phyloP scores from a whole-genome alignment of 1,140 invertebrate species.

The Ladona fulva region DNA sequence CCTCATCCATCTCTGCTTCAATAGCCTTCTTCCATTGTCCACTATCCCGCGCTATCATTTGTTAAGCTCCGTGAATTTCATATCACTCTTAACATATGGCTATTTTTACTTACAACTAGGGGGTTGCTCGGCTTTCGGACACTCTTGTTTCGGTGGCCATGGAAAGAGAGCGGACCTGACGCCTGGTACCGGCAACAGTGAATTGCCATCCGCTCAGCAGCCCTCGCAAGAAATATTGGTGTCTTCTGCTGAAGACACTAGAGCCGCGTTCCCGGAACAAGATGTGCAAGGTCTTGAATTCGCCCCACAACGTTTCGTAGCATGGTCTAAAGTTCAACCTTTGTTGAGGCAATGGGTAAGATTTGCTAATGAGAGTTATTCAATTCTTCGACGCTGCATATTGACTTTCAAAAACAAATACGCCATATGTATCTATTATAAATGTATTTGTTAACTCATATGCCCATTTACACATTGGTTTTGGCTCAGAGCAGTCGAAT shows the following conservation, averaged over 20 bases:
- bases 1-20: too few species aligned
- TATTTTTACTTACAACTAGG: slow-evolving; percentile 33
- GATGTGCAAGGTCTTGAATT: slow-evolving; percentile 36
- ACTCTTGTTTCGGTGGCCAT: slow-evolving; percentile 55
- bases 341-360: slow-evolving; percentile 35
- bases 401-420: too few species aligned
- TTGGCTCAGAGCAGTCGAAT: too few species aligned
- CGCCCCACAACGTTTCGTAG: slow-evolving; percentile 35
- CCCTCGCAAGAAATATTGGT: slow-evolving; percentile 18
- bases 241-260: slow-evolving; percentile 30
- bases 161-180: slow-evolving; percentile 47
- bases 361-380: neutral
- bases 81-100: too few species aligned
- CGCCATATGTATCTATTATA: too few species aligned
- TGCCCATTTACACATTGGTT: too few species aligned
- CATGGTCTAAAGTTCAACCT: slow-evolving; percentile 19
- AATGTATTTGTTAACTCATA: too few species aligned
- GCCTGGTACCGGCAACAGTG: slow-evolving; percentile 29
- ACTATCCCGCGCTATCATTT: too few species aligned
- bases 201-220: slow-evolving; percentile 16
- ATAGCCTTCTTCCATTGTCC: too few species aligned
- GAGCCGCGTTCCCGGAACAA: slow-evolving; percentile 31
- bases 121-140: slow-evolving; percentile 51
- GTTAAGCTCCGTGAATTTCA: too few species aligned
- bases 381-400: too few species aligned